phyloP scores from a whole-genome alignment of 1,140 invertebrate genomes.

The Amyelois transitella region DNA sequence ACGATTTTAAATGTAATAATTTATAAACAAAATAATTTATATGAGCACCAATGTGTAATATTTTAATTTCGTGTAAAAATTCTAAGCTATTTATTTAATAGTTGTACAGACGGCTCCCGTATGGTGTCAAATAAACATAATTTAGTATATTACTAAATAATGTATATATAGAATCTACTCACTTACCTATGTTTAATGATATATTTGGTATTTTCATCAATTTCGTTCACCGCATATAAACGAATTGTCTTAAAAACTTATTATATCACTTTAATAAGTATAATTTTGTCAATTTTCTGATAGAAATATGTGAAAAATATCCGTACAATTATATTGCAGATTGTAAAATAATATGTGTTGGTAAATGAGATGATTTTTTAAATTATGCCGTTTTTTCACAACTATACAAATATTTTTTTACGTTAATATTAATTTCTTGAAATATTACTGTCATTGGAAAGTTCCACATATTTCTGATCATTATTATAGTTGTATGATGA shows the following conservation, averaged over 20 bases:
- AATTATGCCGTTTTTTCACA: too few species aligned
- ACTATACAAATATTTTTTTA: too few species aligned
- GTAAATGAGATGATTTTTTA: too few species aligned
- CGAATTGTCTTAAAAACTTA: conserved; percentile 26
- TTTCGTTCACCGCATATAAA: conserved; percentile 34
- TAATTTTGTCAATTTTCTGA: conserved; percentile 58
- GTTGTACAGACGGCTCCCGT: conserved; percentile 27
- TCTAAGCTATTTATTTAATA: neutral
- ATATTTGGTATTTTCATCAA: conserved; percentile 42
- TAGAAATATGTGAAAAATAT: conserved; percentile 15
- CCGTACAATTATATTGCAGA: too few species aligned
- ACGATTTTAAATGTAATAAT: too few species aligned
- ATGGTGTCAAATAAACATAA: conserved; percentile 51
- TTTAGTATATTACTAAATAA: conserved; percentile 72
- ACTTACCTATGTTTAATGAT: conserved; percentile 24
- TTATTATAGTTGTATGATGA: conserved; percentile 44
- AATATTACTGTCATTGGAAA: neutral
- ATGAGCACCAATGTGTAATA: too few species aligned
- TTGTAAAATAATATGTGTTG: too few species aligned
- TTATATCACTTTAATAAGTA: conserved; percentile 41
- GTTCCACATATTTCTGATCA: conserved; percentile 2
- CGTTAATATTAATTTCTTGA: neutral
- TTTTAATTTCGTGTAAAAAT: too few species aligned
- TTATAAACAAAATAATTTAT: too few species aligned
- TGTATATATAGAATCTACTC: conserved; percentile 59